Percentiles rank a stretch among this genome's conserved stretches.
phyloP scores from a whole-genome alignment of 2,888 invertebrate genomes.

The Schrankia costaestrigalis region DNA sequence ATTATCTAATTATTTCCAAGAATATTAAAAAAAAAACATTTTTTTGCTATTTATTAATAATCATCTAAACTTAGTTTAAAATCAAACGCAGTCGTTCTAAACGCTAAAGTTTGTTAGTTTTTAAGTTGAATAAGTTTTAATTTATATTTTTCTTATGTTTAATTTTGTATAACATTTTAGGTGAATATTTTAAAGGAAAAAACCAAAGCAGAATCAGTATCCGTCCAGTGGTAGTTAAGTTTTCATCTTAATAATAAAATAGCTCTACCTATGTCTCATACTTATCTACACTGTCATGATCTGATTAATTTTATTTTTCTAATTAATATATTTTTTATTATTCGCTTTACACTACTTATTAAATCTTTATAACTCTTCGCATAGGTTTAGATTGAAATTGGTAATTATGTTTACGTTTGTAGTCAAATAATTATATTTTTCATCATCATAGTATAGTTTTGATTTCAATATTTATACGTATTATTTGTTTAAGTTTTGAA shows the following conservation, averaged over 20 bases:
- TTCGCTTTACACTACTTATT: constrained; percentile 1
- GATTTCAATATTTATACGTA: too few relatives aligned
- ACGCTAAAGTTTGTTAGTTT: constrained; percentile 1
- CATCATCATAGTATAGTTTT: too few relatives aligned
- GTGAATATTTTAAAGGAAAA: constrained; percentile 45
- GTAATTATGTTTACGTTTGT: too few relatives aligned
- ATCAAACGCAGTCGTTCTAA: background rate
- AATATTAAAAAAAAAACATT: constrained; percentile 2
- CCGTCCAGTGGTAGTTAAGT: constrained; percentile 77
- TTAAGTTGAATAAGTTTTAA: constrained; percentile 15
- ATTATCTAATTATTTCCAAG: constrained; percentile 7
- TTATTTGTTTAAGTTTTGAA: background rate
- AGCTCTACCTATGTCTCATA: constrained; percentile 20
- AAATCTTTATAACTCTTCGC: background rate
- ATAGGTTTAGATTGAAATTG: background rate
- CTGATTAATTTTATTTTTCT: constrained; percentile 42
- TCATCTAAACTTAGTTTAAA: background rate
- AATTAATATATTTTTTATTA: constrained; percentile 22
- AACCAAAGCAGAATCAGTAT: constrained; percentile 81
- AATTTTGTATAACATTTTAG: constrained; percentile 14
- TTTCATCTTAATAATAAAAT: constrained; percentile 37
- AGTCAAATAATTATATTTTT: too few relatives aligned
- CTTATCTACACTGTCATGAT: constrained; percentile 38
- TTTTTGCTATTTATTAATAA: background rate
- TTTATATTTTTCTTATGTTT: constrained; percentile 25